Evolutionary conservation across 2,113 vertebrate genomes (phyloP), one percentile per base, ranked within the genome.

Genomic region (Scophthalmus maximus): DNA sequence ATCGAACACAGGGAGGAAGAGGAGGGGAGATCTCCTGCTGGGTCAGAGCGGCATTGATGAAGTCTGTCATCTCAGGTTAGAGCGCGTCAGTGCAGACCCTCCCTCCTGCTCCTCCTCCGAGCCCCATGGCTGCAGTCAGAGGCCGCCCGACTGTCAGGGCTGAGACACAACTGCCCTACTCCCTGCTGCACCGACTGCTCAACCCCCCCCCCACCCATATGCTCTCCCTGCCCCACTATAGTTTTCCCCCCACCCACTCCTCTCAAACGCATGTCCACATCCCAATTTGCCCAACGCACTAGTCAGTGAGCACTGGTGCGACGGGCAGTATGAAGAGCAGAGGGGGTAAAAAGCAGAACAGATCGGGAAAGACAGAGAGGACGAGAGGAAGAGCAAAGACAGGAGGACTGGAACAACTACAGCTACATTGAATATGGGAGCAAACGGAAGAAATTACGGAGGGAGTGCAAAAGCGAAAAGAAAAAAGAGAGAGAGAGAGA

Each of bases 41-140:
- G 74, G 73, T 81, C 61, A 76, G 78, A 84, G 73, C 76, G 8
- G 85, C 80, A 82, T 85, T 74, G 55, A 79, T 83, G 79, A 79
- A 1, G 55, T 65, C 79, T 89, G 88, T 87, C 87, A 86, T 86
- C 75, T 4, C 84, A 78, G 86, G 89, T 87, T 87, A 87, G 77
- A 83, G 69, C 56, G 30, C 56, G 57, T 78, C 60, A 58, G 69
- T 58, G 70, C 17, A 51, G 83, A 67, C 60, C 85, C 69, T 81
- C 72, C n/a, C 81, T 40, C 68, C 77, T 42, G 64, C 79, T 76
- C 62, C 66, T 64, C 76, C 66, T 63, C 57, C 58, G 8, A 47
- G 53, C 61, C 56, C 73, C 58, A 59, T 57, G 46, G 3, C 59
- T 11, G 64, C 38, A 66, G 57, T 23, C 20, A 2, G 53, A 68